Evolutionary conservation across 2,888 invertebrate genomes (phyloP).

Genomic region (Leptopilina syphax): DNA sequence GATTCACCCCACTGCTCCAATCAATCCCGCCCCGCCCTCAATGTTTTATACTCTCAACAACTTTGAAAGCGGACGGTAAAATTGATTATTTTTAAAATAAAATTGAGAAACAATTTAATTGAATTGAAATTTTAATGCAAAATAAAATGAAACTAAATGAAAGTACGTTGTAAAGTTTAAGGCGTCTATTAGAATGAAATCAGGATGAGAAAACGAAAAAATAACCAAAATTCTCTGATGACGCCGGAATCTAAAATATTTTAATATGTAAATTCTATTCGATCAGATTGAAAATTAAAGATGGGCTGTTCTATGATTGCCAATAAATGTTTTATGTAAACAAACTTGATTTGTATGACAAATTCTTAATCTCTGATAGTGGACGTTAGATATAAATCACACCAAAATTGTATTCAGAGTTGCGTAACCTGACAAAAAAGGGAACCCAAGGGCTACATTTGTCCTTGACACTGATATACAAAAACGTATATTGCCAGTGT

Average conservation of each 20-base stretch:
- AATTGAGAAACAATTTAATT: no score
- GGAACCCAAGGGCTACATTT: conserved; percentile 50
- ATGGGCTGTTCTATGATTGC: conserved; percentile 55
- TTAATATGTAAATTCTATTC: conserved; percentile 6
- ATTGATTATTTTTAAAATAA: no score
- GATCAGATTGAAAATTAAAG: conserved; percentile 61
- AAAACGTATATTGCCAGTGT: conserved; percentile 3
- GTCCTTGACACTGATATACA: conserved; percentile 56
- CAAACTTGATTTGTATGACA: conserved; percentile 49
- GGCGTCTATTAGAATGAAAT: no score
- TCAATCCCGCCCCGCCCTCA: conserved; percentile 34
- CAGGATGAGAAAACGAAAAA: neutral
- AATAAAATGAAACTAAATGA: no score
- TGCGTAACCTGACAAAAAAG: conserved; percentile 59
- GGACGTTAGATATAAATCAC: conserved; percentile 14
- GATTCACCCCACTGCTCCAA: conserved; percentile 33
- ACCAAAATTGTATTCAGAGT: conserved; percentile 61
- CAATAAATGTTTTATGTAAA: conserved; percentile 60
- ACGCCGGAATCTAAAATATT: neutral
- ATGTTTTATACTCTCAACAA: neutral
- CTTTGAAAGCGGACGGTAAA: neutral
- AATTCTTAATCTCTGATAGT: neutral
- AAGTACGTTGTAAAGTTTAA: no score
- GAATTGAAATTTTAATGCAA: no score
- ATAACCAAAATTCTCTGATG: neutral